Evolutionary conservation across 2,113 vertebrate species (phyloP), one percentile per base, ranked within the genome.

Genomic region (Rattus rattus): DNA sequence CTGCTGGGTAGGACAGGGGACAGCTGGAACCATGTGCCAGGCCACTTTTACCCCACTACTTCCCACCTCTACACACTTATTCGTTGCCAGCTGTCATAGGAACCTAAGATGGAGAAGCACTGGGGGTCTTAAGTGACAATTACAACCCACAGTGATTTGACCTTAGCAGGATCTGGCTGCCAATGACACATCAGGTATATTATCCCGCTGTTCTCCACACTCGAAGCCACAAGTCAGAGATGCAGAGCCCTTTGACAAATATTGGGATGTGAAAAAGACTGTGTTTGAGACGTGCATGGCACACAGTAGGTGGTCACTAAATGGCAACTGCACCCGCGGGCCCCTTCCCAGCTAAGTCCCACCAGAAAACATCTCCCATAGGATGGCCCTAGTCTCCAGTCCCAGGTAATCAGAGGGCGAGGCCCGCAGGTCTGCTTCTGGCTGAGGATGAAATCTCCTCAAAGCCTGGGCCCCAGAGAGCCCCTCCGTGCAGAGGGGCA

Each of bases 281-380:
- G 28, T 6, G 4, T 8, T 52, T 28, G 1, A 47, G 5, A 54
- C 49, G 8, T 1, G 1, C 10, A 0, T 1, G 49, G 76, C 22
- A 65, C 28, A 4, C 3, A n/a, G 28, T 26, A n/a, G 20, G 36
- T 56, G 70, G 47, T 56, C 81, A 54, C 1, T 20, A 49, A 63
- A 70, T 3, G 26, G 5, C 2, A 63, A 30, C 61, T 54, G 63
- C 36, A 22, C 43, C 36, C 20, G 6, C 0, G 8, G 63, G 20
- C 7, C n/a, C 56, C n/a, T 14, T 61, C 59, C 63, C 85, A 26
- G 28, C 84, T 26, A 33, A 90, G 79, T 26, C 7, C 79, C 65
- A 20, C 1, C 7, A 28, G 65, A 61, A 52, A 84, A 1, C 75
- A 19, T 5, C 77, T n/a, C 43, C 36, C 0, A 16, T 2, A 36